These are phyloP conservation scores for Tinea semifulvella DNA, from an alignment of 2,888 invertebrate genomes.

Conservation along the genomic window DNA sequence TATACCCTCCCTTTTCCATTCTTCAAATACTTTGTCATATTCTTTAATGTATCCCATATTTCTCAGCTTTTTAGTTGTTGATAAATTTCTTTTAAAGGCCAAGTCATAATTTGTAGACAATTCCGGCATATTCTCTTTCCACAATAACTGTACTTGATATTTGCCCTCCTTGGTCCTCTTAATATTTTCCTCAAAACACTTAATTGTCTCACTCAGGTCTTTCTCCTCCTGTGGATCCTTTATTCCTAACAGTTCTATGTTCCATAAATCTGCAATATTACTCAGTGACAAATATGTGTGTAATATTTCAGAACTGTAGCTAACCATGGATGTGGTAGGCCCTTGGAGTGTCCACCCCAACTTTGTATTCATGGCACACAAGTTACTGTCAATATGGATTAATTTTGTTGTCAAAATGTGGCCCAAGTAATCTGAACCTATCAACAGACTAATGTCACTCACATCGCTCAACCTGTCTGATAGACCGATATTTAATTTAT, in stretches of 20 bases:
- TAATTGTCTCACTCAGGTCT: background rate
- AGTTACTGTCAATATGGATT: too few relatives aligned
- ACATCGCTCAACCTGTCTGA: too few relatives aligned
- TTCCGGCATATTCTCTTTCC: background rate
- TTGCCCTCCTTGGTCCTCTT: background rate
- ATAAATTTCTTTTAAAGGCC: background rate
- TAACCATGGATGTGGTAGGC: too few relatives aligned
- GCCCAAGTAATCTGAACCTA: too few relatives aligned
- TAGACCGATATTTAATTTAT: too few relatives aligned
- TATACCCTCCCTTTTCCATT: background rate
- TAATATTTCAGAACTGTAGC: too few relatives aligned
- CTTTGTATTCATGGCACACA: too few relatives aligned
- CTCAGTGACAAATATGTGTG: too few relatives aligned
- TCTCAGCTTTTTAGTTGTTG: slow-evolving; percentile 3
- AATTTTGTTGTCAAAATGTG: too few relatives aligned
- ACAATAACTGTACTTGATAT: background rate
- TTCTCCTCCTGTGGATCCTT: background rate
- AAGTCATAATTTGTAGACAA: background rate
- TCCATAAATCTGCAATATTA: slow-evolving; percentile 9
- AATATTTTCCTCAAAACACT: background rate
- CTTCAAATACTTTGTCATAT: background rate
- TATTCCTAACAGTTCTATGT: slow-evolving; percentile 5
- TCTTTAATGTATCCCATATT: background rate
- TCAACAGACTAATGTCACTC: too few relatives aligned
- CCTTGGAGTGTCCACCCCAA: too few relatives aligned